These are phyloP conservation scores for Tryphoninae sp. DNA, from an alignment of 2,888 invertebrate species.

Conservation along the genomic window DNA sequence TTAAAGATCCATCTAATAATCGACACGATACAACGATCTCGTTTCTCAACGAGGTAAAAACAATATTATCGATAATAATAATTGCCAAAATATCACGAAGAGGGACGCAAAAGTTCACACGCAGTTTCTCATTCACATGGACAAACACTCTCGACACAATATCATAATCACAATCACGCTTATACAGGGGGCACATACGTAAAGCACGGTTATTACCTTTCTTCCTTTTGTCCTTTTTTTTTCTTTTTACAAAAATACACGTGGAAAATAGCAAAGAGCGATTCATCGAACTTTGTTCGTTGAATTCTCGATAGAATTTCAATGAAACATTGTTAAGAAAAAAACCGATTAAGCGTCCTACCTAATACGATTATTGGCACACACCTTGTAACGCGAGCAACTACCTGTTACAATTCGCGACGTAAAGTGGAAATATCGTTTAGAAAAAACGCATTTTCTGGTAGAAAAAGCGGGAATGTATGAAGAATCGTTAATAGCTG, in stretches of 20 bases:
- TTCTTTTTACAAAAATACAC: slow-evolving; percentile 71
- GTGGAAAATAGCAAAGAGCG: slow-evolving; percentile 69
- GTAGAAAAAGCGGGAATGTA: slow-evolving; percentile 45
- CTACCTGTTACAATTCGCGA: slow-evolving; percentile 6
- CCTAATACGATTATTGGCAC: slow-evolving; percentile 55
- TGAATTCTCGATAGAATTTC: slow-evolving; percentile 33
- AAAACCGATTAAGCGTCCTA: slow-evolving; percentile 23
- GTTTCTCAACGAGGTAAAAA: slow-evolving; percentile 22
- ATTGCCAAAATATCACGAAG: slow-evolving; percentile 30
- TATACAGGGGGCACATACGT: slow-evolving; percentile 14
- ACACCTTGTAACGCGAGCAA: slow-evolving; percentile 32
- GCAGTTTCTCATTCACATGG: slow-evolving; percentile 6
- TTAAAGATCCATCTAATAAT: slow-evolving; percentile 44
- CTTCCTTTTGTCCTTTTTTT: slow-evolving; percentile 2
- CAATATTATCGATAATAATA: slow-evolving; percentile 22
- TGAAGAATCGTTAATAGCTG: slow-evolving; percentile 3
- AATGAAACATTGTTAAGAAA: slow-evolving; percentile 15
- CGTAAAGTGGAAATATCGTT: slow-evolving; percentile 7
- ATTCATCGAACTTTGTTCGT: slow-evolving; percentile 27
- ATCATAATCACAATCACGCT: slow-evolving; percentile 30
- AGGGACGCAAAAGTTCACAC: slow-evolving; percentile 41
- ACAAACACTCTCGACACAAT: slow-evolving; percentile 36
- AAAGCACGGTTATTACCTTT: slow-evolving; percentile 51
- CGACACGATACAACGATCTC: slow-evolving; percentile 14
- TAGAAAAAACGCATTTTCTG: neutral